Percentiles rank a stretch among this genome's conserved stretches.
Evolutionary conservation across 2,113 vertebrate species (phyloP).

Genomic region (Vicugna pacos): DNA sequence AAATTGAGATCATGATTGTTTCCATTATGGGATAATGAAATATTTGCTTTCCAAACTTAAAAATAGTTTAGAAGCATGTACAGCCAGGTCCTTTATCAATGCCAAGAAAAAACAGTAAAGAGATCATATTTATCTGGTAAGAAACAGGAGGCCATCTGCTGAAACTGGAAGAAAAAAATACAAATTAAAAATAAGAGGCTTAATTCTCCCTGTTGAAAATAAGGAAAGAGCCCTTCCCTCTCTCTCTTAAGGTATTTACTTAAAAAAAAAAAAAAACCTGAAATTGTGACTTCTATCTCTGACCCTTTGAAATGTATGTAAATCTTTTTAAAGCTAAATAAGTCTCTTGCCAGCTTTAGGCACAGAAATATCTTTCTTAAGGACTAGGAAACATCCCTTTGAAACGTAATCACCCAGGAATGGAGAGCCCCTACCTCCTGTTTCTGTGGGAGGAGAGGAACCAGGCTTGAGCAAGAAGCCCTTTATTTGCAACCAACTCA

Average conservation of each 20-base stretch:
- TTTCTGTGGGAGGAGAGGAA: background rate
- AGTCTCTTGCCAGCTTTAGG: background rate
- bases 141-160: background rate
- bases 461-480: background rate
- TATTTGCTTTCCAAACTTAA: background rate
- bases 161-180: background rate
- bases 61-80: background rate
- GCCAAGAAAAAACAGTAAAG: background rate
- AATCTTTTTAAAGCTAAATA: slow-evolving; percentile 30
- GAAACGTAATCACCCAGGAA: background rate
- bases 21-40: background rate
- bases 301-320: background rate
- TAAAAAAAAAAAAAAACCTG: background rate
- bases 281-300: background rate
- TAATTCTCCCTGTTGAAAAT: background rate
- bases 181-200: background rate
- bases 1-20: background rate
- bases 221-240: background rate
- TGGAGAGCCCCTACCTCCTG: background rate
- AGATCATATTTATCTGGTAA: background rate
- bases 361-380: background rate
- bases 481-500: background rate
- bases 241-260: background rate
- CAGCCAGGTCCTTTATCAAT: background rate
- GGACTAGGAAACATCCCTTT: background rate